A percentile compares a stretch with the other conserved stretches of the same genome.
Evolutionary conservation across 2,113 vertebrate genomes (phyloP).

Genomic region (Protobothrops mucrosquamatus): DNA sequence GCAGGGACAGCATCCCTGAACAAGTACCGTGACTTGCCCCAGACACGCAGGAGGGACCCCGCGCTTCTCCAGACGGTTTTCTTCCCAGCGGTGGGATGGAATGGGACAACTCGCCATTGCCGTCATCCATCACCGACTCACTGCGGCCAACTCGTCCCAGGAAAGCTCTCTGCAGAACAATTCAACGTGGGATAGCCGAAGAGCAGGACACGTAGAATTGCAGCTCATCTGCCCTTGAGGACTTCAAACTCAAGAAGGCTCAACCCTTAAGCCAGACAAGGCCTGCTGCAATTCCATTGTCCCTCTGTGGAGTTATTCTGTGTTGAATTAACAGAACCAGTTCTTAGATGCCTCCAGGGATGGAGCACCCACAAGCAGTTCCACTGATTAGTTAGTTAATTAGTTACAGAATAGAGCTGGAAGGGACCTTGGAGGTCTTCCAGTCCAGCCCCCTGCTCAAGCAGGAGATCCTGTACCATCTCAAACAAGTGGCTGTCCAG

Average conservation of each 20-base stretch:
- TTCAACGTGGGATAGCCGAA: rapidly evolving
- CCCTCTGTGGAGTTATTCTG: neutral
- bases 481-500: no score
- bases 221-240: neutral
- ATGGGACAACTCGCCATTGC: neutral
- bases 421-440: neutral
- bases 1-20: rapidly evolving
- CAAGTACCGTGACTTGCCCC: neutral
- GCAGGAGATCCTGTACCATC: no score
- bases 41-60: neutral
- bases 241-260: neutral
- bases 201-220: neutral
- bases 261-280: neutral
- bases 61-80: neutral
- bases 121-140: neutral
- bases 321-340: neutral
- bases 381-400: no score
- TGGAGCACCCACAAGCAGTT: no score
- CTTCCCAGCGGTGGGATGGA: neutral
- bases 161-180: no score
- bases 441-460: no score
- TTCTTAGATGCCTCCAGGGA: no score
- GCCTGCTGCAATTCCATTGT: neutral
- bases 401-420: neutral
- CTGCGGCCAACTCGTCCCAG: no score